A percentile compares a stretch with the other conserved stretches of the same genome.
Evolutionary conservation across 2,888 invertebrate species (phyloP).

Genomic region (Melinaea menophilus): DNA sequence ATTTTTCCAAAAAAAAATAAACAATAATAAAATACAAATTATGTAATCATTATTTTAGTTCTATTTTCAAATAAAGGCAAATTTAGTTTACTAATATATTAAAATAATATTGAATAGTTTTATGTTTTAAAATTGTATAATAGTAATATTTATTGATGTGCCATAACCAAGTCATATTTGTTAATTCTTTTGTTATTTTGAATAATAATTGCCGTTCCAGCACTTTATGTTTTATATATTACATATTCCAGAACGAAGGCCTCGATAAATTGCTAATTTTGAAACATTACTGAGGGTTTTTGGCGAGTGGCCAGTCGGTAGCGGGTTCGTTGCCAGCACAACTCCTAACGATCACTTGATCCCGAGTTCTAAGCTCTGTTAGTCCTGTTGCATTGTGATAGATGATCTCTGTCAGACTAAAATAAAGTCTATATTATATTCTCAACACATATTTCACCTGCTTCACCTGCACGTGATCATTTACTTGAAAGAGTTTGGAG

Average conservation of each 20-base stretch:
- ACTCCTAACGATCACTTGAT: constrained; percentile 36
- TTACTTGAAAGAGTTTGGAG: neutral
- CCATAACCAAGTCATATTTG: too few relatives aligned
- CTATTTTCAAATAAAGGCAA: too few relatives aligned
- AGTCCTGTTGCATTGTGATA: constrained; percentile 27
- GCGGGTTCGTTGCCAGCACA: constrained; percentile 33
- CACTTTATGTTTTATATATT: constrained; percentile 30
- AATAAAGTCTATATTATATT: constrained; percentile 24
- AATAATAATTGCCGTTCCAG: neutral
- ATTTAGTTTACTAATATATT: too few relatives aligned
- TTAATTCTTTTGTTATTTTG: neutral
- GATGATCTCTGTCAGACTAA: constrained; percentile 26
- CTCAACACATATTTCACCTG: constrained; percentile 6
- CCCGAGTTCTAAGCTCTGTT: constrained; percentile 29
- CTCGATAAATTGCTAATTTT: constrained; percentile 38
- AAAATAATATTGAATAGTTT: too few relatives aligned
- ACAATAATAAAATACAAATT: too few relatives aligned
- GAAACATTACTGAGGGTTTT: constrained; percentile 30
- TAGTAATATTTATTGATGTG: too few relatives aligned
- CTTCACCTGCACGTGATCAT: constrained; percentile 4
- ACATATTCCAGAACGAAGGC: constrained; percentile 34
- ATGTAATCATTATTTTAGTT: too few relatives aligned
- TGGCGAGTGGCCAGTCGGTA: constrained; percentile 36
- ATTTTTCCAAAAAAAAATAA: too few relatives aligned
- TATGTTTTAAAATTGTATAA: too few relatives aligned